A percentile compares a stretch with the other conserved stretches of the same genome.
Conservation (phyloP, 2,888 invertebrate species). For the Sarcophaga variegata region DNA sequence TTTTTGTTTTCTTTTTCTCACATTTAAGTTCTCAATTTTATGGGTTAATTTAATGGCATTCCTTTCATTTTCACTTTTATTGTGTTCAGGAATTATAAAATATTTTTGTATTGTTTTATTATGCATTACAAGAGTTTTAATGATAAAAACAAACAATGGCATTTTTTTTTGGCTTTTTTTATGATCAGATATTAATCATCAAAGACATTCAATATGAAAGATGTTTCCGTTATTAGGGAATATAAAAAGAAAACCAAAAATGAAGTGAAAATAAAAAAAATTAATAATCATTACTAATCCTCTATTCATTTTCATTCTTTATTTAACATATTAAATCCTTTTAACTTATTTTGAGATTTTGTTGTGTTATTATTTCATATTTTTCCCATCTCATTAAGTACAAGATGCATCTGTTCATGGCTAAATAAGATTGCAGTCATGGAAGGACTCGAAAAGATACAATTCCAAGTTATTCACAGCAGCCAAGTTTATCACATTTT, state of each 20-base stretch:
- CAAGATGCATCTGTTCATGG: too few species aligned
- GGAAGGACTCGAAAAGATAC: too few species aligned
- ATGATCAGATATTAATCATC: constrained; percentile 43
- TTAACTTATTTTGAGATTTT: too few species aligned
- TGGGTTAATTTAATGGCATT: constrained; percentile 18
- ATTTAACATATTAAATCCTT: too few species aligned
- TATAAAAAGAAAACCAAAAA: background rate
- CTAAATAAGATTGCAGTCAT: too few species aligned
- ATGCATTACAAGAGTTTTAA: background rate
- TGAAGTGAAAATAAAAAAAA: background rate
- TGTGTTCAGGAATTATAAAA: background rate
- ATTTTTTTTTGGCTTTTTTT: constrained; percentile 38
- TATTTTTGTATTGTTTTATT: background rate
- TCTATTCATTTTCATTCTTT: too few species aligned
- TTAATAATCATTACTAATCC: too few species aligned
- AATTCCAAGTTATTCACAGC: too few species aligned
- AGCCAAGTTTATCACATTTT: too few species aligned
- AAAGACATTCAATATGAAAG: constrained; percentile 42
- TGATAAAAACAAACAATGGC: constrained; percentile 27
- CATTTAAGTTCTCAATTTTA: background rate
- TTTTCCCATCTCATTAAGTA: too few species aligned
- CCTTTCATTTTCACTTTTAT: constrained; percentile 25
- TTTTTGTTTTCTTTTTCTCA: background rate
- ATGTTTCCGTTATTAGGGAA: constrained; percentile 23
- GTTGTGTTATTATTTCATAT: too few species aligned